Evolutionary conservation across 2,888 invertebrate species (phyloP), one percentile per base, ranked within the genome.

Genomic region (Boloria euphrosyne): DNA sequence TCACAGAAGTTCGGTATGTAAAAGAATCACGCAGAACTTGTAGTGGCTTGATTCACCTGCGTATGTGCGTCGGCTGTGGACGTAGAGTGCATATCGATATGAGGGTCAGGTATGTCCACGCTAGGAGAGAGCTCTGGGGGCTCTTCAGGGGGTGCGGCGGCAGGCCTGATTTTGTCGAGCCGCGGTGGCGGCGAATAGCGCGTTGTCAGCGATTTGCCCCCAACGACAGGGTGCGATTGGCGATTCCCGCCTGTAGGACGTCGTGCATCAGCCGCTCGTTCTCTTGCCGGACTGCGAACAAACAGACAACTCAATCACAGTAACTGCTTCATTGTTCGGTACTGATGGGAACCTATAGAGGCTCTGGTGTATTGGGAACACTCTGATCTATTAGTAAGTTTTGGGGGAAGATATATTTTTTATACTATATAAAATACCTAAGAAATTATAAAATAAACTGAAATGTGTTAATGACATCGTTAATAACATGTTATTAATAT

Each of bases 231-330:
- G 92, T 91, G 90, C 89, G 92, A 90, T 93, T 93, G 86, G 87
- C 89, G 86, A 88, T 84, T 85, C 85, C 91, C 88, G 81, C 89
- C 89, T 95, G 95, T 85, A 95, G 93, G 78, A 95, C 96, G 90
- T 96, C 96, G 86, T 93, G 94, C 93, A 96, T 94, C 90, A 96
- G 93, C 89, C 96, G 96, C 93, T 97, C 96, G 93, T 97, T 97
- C 93, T 97, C 96, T 92, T 96, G 96, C 78, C 97, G 96, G 86
- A 97, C 97, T 97, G 94, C 76, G 94, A 93, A 89, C 90, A 90
- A 92, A 78, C 73, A 82, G 68, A 71, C 70, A 75, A 85, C 87
- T 89, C 87, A 86, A 89, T 80, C 85, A 80, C 81, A 71, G 63
- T 71, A 66, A 66, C 38, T 27, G 54, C 44, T 14, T 31, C 31